Evolutionary conservation across 2,888 invertebrate genomes (phyloP), one percentile per base, ranked within the genome.

Genomic region (Orthosia gracilis): DNA sequence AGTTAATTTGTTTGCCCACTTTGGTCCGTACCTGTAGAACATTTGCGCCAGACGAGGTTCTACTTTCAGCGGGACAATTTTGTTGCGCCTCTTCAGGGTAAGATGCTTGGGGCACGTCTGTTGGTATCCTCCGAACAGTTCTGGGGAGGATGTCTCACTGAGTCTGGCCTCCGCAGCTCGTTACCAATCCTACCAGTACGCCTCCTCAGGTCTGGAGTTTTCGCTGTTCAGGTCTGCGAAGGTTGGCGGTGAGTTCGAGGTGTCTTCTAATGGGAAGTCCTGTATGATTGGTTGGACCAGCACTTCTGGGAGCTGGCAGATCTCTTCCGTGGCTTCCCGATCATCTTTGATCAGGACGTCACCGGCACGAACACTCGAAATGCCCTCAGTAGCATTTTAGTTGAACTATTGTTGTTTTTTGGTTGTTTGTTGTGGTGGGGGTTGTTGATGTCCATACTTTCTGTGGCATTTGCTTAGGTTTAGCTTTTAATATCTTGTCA

Each of bases 251-350:
- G 98, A 98, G 87, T 97, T 96, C 17, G 97, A 90, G 0, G 96
- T 91, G 75, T 94, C 94, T 82, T 97, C 97, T 78, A 96, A 93
- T 0, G 96, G 94, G 82, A 26, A 26, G 87, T 98, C 97, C 0
- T 2, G 26, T 26, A 1, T 26, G 1, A 26, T 26, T 26, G 3
- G 1, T 26, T 26, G 26, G 26, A 98, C 98, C n/a, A n/a, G n/a
- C n/a, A n/a, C n/a, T n/a, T n/a, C n/a, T n/a, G n/a, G n/a, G 75
- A 98, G 92, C 90, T 98, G 98, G 92, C 98, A 98, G 80, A 98
- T 98, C 92, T 98, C 98, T 89, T 98, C 98, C 0, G 89, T 98
- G 98, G 90, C n/a, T n/a, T n/a, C n/a, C n/a, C n/a, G n/a, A n/a
- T n/a, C n/a, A n/a, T n/a, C n/a, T n/a, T n/a, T n/a, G n/a, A n/a